A percentile compares a stretch with the other conserved stretches of the same genome.
Conservation (phyloP, 2,797 vertebrate genomes). For the Pangasius sanitwongsei region DNA sequence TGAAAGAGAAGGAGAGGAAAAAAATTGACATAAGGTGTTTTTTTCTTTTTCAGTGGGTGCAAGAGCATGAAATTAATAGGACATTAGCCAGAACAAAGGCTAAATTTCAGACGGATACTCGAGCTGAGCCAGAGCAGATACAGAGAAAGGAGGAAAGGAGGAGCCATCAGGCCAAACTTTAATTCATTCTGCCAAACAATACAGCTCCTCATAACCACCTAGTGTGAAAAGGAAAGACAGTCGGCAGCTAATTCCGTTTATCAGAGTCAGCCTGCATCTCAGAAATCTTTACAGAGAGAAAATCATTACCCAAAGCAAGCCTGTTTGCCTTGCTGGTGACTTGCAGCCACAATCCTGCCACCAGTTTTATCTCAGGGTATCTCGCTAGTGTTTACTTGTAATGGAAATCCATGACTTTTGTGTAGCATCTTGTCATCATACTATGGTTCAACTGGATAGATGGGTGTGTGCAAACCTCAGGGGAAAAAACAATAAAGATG, state of each 20-base stretch:
- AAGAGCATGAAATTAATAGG: slow-evolving; percentile 60
- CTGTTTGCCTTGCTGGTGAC: slow-evolving; percentile 19
- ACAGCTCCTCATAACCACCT: slow-evolving; percentile 42
- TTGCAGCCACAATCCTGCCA: slow-evolving; percentile 23
- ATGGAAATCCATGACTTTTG: slow-evolving; percentile 44
- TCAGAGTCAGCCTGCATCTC: slow-evolving; percentile 49
- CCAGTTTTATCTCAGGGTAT: slow-evolving; percentile 5
- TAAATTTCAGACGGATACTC: slow-evolving; percentile 52
- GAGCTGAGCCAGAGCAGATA: slow-evolving; percentile 33
- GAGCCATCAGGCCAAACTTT: slow-evolving; percentile 40
- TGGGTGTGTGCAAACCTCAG: slow-evolving; percentile 28
- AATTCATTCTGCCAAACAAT: slow-evolving; percentile 53
- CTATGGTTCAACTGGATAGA: slow-evolving; percentile 41
- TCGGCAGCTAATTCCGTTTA: slow-evolving; percentile 53
- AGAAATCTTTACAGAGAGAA: slow-evolving; percentile 30
- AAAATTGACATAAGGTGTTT: slow-evolving; percentile 39
- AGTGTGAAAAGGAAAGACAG: slow-evolving; percentile 50
- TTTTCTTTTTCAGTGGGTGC: slow-evolving; percentile 50
- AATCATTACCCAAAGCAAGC: slow-evolving; percentile 28
- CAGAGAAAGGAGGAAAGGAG: slow-evolving; percentile 34
- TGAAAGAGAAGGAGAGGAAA: slow-evolving; percentile 31
- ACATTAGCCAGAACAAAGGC: slow-evolving; percentile 57
- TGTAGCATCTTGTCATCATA: slow-evolving; percentile 40
- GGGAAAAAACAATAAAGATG: neutral
- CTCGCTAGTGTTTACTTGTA: neutral